Conservation (phyloP, 2,888 invertebrate genomes). For the Torymus aiolomorphi region DNA sequence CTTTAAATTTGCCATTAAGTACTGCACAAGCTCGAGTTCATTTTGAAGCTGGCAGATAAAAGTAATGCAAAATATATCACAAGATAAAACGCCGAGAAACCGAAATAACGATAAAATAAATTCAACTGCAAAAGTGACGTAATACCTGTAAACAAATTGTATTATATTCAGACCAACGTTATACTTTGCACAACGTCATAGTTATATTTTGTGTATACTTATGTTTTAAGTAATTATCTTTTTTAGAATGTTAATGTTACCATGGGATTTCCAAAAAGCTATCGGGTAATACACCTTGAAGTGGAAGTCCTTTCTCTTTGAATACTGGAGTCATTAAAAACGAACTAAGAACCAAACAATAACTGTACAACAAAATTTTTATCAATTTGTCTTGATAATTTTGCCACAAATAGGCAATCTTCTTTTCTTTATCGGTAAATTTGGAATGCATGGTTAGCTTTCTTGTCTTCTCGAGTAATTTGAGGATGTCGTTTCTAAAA, state of each 20-base stretch:
- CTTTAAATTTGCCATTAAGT: neutral
- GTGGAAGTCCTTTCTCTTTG: neutral
- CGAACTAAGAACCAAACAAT: neutral
- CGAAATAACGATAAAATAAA: neutral
- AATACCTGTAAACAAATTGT: neutral
- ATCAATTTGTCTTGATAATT: neutral
- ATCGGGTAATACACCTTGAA: neutral
- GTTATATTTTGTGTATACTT: no score
- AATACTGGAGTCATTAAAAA: neutral
- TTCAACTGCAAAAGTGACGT: neutral
- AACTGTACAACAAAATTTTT: neutral
- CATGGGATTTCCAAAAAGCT: neutral
- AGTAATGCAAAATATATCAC: neutral
- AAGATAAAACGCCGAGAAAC: neutral
- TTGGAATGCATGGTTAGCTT: neutral
- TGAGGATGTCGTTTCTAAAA: neutral
- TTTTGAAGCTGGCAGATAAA: constrained; percentile 12
- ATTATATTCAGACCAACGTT: no score
- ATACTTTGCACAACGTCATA: no score
- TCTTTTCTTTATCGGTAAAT: neutral
- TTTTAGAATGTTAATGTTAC: neutral
- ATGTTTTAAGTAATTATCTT: no score
- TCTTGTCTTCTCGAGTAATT: neutral
- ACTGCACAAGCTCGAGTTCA: neutral
- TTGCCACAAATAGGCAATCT: neutral